A percentile compares a stretch with the other conserved stretches of the same genome.
phyloP scores from a whole-genome alignment of 1,140 invertebrate genomes.

The Mamestra configurata region DNA sequence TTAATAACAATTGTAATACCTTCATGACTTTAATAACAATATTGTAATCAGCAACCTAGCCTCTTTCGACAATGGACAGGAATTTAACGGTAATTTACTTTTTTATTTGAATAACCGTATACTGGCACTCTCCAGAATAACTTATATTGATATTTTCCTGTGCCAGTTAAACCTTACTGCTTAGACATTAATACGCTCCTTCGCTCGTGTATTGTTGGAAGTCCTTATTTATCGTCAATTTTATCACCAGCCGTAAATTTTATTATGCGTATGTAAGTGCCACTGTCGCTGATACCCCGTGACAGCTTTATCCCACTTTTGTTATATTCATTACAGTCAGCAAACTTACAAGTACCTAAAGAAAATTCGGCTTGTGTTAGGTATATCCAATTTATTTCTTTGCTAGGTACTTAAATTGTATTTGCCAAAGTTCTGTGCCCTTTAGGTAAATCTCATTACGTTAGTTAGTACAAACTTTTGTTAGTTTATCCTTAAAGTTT shows the following conservation, averaged over 20 bases:
- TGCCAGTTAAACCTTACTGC: background rate
- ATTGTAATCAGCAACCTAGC: too few relatives aligned
- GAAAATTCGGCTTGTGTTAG: background rate
- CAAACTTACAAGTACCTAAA: background rate
- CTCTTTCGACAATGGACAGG: too few relatives aligned
- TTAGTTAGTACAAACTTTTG: constrained; percentile 16
- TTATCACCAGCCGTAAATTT: constrained; percentile 23
- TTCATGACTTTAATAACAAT: too few relatives aligned
- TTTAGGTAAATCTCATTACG: constrained; percentile 33
- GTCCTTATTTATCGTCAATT: constrained; percentile 9
- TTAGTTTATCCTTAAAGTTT: constrained; percentile 30
- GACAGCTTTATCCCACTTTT: background rate
- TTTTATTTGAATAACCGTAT: too few relatives aligned
- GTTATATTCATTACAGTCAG: background rate
- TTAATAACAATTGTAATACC: too few relatives aligned
- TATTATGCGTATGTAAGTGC: constrained; percentile 11
- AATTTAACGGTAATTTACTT: too few relatives aligned
- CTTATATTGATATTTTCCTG: too few relatives aligned
- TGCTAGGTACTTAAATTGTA: background rate
- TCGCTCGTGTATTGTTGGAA: background rate
- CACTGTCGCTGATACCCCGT: background rate
- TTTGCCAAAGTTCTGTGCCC: constrained; percentile 24
- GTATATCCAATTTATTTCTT: background rate
- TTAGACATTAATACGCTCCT: background rate
- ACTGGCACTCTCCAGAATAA: too few relatives aligned